A percentile compares a stretch with the other conserved stretches of the same genome.
phyloP scores from a whole-genome alignment of 2,113 vertebrate genomes.

The Anolis carolinensis region DNA sequence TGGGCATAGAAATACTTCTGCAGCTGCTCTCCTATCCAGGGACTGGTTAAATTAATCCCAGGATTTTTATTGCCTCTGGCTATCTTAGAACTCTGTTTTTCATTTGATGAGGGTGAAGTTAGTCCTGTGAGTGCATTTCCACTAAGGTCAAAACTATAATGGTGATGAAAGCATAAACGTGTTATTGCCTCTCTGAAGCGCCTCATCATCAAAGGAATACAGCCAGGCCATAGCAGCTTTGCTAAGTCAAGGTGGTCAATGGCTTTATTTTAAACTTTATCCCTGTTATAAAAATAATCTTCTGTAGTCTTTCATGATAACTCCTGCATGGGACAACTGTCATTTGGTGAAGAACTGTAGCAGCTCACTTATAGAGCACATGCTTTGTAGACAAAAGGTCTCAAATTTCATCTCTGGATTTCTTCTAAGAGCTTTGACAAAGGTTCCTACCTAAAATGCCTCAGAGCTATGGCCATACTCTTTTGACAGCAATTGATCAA shows the following conservation, averaged over 20 bases:
- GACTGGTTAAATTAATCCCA: conserved; percentile 71
- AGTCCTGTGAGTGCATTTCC: conserved; percentile 56
- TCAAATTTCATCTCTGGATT: neutral
- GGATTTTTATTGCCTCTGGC: conserved; percentile 66
- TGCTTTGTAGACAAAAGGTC: neutral
- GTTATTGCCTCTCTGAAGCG: conserved; percentile 54
- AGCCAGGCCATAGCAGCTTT: conserved; percentile 22
- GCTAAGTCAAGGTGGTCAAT: conserved; percentile 46
- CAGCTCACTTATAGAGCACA: neutral
- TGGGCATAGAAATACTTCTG: conserved; percentile 60
- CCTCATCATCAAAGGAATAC: conserved; percentile 46
- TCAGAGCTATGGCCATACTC: no score
- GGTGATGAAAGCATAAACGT: conserved; percentile 41
- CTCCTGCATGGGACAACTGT: neutral
- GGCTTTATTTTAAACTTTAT: conserved; percentile 13
- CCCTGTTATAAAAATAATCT: neutral
- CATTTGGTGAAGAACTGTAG: neutral
- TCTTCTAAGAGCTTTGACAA: neutral
- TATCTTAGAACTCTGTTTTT: conserved; percentile 64
- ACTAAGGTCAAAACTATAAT: conserved; percentile 54
- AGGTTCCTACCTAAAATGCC: neutral
- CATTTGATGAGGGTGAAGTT: conserved; percentile 52
- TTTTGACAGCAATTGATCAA: neutral
- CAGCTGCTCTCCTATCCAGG: conserved; percentile 71
- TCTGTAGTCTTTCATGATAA: neutral